Base-by-base conservation (phyloP, 2,888 invertebrate species). In the Eilema caniola region DNA sequence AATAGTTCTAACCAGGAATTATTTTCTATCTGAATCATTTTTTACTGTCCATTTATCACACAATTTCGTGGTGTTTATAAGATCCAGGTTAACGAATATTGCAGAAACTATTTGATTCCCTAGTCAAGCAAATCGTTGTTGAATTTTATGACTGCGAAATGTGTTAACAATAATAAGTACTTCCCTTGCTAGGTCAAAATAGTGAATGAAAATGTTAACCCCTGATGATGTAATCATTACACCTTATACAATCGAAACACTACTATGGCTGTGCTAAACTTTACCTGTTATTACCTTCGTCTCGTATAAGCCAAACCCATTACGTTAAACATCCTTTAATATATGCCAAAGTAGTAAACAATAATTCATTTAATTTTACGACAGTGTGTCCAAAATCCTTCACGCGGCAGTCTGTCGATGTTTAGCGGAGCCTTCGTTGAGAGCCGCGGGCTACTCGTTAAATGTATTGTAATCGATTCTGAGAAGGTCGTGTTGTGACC, bases 391-490 rank as follows among this genome's bases (percentile, higher is more conserved):
- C 66, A 24, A 60, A 24, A 66, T 66, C 59, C 41, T 16, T 60
- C 59, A 41, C n/a, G 12, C 11, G 2, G 20, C 57, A 7, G 53
- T 5, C 66, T 31, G 10, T 12, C 11, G 59, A 41, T 41, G 37
- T 59, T 66, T 8, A 41, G 41, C 14, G 24, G 53, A 31, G 47
- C 59, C 23, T 31, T 66, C 16, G 67, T 67, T 53, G 47, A 61
- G 23, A n/a, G 61, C 61, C 67, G 28, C 41, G 31, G 67, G 67
- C 67, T 24, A 8, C 61, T 47, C 47, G 31, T 61, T 67, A 53
- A 53, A 31, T 61, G 60, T 61, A 31, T 61, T 61, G 61, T 61
- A 28, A 67, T 67, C 61, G 67, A 16, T 67, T 67, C 67, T 31
- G 53, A 47, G 67, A 62, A 67, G 37, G 59, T 31, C 66, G 33